Evolutionary conservation across 2,888 invertebrate species (phyloP).

Genomic region (Mamestra brassicae): DNA sequence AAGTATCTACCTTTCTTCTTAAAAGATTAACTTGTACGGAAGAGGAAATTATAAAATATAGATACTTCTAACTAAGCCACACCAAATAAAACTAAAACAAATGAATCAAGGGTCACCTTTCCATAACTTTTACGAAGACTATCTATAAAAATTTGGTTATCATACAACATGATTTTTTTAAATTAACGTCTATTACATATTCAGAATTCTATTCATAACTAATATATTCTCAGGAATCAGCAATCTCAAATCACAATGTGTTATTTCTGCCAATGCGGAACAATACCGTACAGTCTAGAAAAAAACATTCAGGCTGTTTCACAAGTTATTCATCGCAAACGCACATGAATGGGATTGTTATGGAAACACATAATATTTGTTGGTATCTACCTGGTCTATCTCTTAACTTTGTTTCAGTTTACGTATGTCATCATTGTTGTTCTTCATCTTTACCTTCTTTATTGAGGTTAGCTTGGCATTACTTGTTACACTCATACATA

Average conservation of each 20-base stretch:
- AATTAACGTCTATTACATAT: conserved; percentile 1
- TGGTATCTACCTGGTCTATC: not conserved
- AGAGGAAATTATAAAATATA: not conserved
- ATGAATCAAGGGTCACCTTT: not conserved
- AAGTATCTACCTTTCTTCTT: not conserved
- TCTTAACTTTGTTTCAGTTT: not conserved
- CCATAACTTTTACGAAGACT: not conserved
- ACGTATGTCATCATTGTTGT: not conserved
- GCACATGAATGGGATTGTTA: not conserved
- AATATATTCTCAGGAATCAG: conserved; percentile 13
- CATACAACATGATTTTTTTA: not conserved
- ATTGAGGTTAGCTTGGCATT: not conserved
- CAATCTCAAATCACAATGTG: conserved; percentile 1
- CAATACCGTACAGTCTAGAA: conserved; percentile 19
- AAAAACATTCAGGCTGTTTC: conserved; percentile 9
- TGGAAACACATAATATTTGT: conserved; percentile 11
- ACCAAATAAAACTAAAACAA: not conserved
- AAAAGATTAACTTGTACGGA: not conserved
- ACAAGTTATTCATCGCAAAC: conserved; percentile 11
- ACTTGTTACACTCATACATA: no score
- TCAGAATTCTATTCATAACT: conserved; percentile 21
- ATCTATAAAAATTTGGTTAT: not conserved
- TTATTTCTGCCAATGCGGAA: not conserved
- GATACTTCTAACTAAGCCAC: not conserved
- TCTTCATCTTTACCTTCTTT: no score